Evolutionary conservation across 2,888 invertebrate genomes (phyloP).

Genomic region (Lysandra bellargus): DNA sequence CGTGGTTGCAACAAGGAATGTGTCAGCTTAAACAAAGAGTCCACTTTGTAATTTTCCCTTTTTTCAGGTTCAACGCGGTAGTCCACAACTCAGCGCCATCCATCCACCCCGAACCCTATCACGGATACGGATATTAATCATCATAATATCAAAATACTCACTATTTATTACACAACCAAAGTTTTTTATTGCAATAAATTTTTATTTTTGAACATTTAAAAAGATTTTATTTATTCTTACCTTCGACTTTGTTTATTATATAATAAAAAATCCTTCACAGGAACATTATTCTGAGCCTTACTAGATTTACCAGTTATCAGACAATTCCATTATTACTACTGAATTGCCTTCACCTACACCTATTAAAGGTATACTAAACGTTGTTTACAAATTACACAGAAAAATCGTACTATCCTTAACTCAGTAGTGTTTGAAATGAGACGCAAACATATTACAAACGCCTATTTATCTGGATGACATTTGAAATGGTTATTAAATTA

Average conservation of each 20-base stretch:
- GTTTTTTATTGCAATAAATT: conserved; percentile 7
- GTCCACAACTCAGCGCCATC: conserved; percentile 65
- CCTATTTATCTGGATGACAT: background rate
- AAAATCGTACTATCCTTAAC: background rate
- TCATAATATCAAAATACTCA: background rate
- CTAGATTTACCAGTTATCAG: too few relatives aligned
- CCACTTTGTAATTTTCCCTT: background rate
- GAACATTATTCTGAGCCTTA: too few relatives aligned
- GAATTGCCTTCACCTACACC: too few relatives aligned
- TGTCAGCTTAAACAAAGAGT: too few relatives aligned
- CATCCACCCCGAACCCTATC: conserved; percentile 54
- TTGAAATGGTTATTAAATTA: conserved; percentile 3
- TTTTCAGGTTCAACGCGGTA: conserved; percentile 63
- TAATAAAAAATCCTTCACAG: too few relatives aligned
- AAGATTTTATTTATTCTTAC: background rate
- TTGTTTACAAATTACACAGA: background rate
- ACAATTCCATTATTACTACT: too few relatives aligned
- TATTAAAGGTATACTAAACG: too few relatives aligned
- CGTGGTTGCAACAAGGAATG: too few relatives aligned
- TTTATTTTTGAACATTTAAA: background rate
- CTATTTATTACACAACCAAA: conserved; percentile 1
- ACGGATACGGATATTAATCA: conserved; percentile 36
- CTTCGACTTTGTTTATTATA: too few relatives aligned
- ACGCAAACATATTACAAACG: background rate
- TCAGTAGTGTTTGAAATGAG: background rate